Evolutionary conservation across 30 jellyfish, hydroid and myxozoan species (phyloP).

Genomic region (Turritopsis dohrnii): DNA sequence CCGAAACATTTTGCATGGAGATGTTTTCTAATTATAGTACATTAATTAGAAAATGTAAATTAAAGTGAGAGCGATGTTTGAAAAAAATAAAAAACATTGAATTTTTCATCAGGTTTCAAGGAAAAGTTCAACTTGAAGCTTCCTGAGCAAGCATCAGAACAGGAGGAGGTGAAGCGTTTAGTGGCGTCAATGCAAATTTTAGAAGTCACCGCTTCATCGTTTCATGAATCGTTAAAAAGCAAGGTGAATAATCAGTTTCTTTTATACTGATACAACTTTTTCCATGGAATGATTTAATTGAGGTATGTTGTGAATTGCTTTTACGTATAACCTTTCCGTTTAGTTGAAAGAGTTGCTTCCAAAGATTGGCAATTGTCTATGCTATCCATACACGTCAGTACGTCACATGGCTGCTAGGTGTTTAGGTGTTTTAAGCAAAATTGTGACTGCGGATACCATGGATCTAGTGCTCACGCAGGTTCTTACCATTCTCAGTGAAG

Average conservation of each 20-base stretch:
- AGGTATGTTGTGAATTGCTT: too few relatives aligned
- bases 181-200: constrained; percentile 59
- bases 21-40: too few relatives aligned
- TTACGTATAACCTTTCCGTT: neutral
- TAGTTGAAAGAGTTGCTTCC: constrained; percentile 59
- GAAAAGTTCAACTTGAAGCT: too few relatives aligned
- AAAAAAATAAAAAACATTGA: too few relatives aligned
- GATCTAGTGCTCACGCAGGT: constrained; percentile 49
- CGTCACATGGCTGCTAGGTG: constrained; percentile 87
- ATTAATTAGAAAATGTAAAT: too few relatives aligned
- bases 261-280: neutral
- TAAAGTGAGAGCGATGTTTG: too few relatives aligned
- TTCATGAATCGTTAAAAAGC: constrained; percentile 45
- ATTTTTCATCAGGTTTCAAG: neutral
- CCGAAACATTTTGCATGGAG: too few relatives aligned
- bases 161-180: constrained; percentile 27
- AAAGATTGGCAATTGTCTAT: constrained; percentile 40
- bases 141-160: constrained; percentile 1
- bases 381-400: constrained; percentile 73
- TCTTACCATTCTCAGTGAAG: constrained; percentile 53
- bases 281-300: neutral
- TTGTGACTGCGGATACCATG: constrained; percentile 72
- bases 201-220: constrained; percentile 62
- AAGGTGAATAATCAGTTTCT: constrained; percentile 40
- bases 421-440: constrained; percentile 68